phyloP scores from a whole-genome alignment of 2,888 invertebrate species.

The Corbicula japonica region DNA sequence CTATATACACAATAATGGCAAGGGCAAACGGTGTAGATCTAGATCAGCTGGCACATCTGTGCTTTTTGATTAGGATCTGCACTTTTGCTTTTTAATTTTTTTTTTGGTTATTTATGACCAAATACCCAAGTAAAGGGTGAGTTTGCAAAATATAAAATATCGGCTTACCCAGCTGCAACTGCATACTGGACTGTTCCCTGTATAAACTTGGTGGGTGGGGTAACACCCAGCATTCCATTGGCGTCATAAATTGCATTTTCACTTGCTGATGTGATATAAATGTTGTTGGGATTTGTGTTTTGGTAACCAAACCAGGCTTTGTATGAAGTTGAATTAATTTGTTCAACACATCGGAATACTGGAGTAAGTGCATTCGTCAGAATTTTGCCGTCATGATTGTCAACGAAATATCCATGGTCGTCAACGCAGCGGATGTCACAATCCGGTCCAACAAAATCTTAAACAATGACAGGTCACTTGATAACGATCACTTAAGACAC shows the following conservation, averaged over 20 bases:
- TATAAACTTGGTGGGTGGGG: slow-evolving; percentile 66
- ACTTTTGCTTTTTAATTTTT: no score
- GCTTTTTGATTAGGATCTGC: no score
- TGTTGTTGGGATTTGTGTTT: slow-evolving; percentile 74
- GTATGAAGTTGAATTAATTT: slow-evolving; percentile 26
- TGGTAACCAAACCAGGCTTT: slow-evolving; percentile 78
- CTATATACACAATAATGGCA: no score
- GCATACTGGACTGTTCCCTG: slow-evolving; percentile 63
- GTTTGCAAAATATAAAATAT: background rate
- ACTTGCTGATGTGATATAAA: slow-evolving; percentile 65
- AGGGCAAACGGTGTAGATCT: no score
- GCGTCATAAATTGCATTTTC: slow-evolving; percentile 64
- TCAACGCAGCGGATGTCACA: slow-evolving; percentile 75
- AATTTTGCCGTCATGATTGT: slow-evolving; percentile 62
- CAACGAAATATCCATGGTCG: slow-evolving; percentile 72
- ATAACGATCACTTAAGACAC: no score
- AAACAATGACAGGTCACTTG: slow-evolving; percentile 6
- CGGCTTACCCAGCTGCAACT: slow-evolving; percentile 67
- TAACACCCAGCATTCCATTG: background rate
- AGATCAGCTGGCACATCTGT: no score
- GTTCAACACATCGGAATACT: slow-evolving; percentile 67
- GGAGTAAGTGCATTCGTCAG: slow-evolving; percentile 56
- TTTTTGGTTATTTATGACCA: no score
- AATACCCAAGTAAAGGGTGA: no score
- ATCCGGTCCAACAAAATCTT: slow-evolving; percentile 77